A percentile compares a stretch with the other conserved stretches of the same genome.
These are phyloP conservation scores for Halocaridina rubra DNA, from an alignment of 2,888 invertebrate genomes.

Conservation along the genomic window DNA sequence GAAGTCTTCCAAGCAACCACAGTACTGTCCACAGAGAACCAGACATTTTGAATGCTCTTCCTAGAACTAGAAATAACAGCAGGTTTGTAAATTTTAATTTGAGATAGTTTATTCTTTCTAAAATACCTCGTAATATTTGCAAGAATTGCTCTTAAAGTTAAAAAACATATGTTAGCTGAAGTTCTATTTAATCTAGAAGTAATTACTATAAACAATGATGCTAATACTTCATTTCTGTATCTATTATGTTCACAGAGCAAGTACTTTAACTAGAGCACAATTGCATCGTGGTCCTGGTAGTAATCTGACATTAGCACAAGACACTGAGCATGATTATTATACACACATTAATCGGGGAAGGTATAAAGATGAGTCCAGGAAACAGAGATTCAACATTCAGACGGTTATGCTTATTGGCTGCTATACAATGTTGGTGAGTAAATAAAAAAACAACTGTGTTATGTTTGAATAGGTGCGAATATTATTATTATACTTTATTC, in stretches of 20 bases:
- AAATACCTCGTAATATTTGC: too few relatives aligned
- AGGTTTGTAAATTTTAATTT: background rate
- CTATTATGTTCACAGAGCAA: constrained; percentile 26
- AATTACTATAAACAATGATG: background rate
- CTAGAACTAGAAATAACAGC: constrained; percentile 11
- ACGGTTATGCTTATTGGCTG: constrained; percentile 62
- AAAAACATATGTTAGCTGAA: too few relatives aligned
- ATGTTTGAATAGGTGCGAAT: too few relatives aligned
- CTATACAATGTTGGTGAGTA: constrained; percentile 61
- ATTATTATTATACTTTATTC: too few relatives aligned
- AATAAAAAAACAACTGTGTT: too few relatives aligned
- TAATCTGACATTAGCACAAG: constrained; percentile 45
- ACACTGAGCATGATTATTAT: constrained; percentile 60
- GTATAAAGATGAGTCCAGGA: constrained; percentile 55
- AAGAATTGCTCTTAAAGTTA: too few relatives aligned
- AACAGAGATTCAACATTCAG: constrained; percentile 61
- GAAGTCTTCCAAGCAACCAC: constrained; percentile 1
- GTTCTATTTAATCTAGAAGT: background rate
- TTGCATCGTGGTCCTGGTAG: constrained; percentile 15
- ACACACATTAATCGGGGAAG: constrained; percentile 47
- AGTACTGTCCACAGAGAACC: constrained; percentile 18
- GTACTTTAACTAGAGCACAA: constrained; percentile 36
- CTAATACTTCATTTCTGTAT: background rate
- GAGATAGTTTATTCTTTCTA: background rate
- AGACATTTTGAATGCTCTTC: constrained; percentile 45